Percentiles rank a stretch among this genome's conserved stretches.
phyloP scores from a whole-genome alignment of 2,797 vertebrate genomes.

The Gouania willdenowi region DNA sequence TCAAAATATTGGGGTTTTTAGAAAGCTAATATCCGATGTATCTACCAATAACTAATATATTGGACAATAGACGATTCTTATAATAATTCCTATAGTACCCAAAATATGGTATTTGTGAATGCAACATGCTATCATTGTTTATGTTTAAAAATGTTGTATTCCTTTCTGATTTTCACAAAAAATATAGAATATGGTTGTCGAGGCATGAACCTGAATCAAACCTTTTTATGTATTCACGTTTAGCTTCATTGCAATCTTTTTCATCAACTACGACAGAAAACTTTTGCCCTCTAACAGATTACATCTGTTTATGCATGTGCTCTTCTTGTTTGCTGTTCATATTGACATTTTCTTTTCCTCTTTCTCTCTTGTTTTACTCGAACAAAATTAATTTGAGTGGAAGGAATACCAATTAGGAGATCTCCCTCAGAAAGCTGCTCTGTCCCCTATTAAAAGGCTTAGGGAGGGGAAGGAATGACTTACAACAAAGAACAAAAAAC shows the following conservation, averaged over 20 bases:
- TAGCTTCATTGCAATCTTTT: conserved; percentile 6
- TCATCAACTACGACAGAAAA: conserved; percentile 46
- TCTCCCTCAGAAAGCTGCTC: conserved; percentile 57
- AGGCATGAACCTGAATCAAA: conserved; percentile 7
- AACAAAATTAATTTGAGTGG: conserved; percentile 68
- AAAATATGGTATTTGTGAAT: too few species aligned
- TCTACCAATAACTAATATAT: too few species aligned
- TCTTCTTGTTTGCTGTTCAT: conserved; percentile 54
- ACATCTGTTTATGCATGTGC: conserved; percentile 38
- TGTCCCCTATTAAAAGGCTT: conserved; percentile 52
- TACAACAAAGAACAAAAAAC: too few species aligned
- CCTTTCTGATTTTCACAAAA: too few species aligned
- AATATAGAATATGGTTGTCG: too few species aligned
- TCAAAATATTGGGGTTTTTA: too few species aligned
- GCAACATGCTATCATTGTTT: too few species aligned
- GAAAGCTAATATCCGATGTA: too few species aligned
- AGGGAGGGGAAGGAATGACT: conserved; percentile 44
- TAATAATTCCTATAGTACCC: too few species aligned
- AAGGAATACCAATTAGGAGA: conserved; percentile 63
- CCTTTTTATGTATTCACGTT: conserved; percentile 32
- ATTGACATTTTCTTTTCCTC: conserved; percentile 55
- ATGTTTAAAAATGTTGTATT: too few species aligned
- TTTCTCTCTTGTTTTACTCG: conserved; percentile 56
- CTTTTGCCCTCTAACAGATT: conserved; percentile 48
- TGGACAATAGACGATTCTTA: too few species aligned